Base-by-base conservation (phyloP, 2,113 vertebrate species). In the Chelonoidis abingdonii region DNA sequence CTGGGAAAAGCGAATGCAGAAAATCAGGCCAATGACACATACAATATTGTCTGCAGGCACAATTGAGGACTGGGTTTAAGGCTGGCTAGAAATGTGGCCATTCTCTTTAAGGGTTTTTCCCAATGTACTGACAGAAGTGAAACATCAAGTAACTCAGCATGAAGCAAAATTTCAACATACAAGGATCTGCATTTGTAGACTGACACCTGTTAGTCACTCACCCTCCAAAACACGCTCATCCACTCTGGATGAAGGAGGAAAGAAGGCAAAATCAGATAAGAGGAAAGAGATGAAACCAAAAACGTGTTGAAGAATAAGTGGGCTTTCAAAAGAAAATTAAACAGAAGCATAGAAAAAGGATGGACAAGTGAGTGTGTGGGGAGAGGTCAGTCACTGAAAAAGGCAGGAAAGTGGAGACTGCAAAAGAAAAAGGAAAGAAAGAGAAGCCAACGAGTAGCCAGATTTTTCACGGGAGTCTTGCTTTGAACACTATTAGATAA, bases 171-270 rank as follows among this genome's bases (percentile, higher is more conserved):
- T 62, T 62, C 27, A 62, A 16, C 5, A 62, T 7, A 31, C 59
- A 31, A 12, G 59, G 59, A 35, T 62, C 59, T 31, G 62, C 87
- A 97, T 97, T 72, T 86, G 89, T 95, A 80, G 85, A 85, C 94
- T 96, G 95, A 94, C 90, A 80, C 96, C 95, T 97, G 95, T 94
- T 95, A 96, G 95, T 88, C 95, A 96, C 95, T 84, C 85, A 76
- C 92, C 62, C 80, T 90, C 93, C 83, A 80, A 91, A 96, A 93
- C 83, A 89, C 72, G 16, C 94, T 49, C 90, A 89, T 86, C 90
- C 91, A 82, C 95, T 13, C 4, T 50, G 76, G 94, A 96, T 94
- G 35, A 85, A 29, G 10, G 29, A 72, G 6, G 14, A 72, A 89
- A 79, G 11, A 89, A 86, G 78, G 0, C 7, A 53, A 56, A 56